A percentile compares a stretch with the other conserved stretches of the same genome.
phyloP scores from a whole-genome alignment of 2,888 invertebrate genomes.

The Eudemis profundana region DNA sequence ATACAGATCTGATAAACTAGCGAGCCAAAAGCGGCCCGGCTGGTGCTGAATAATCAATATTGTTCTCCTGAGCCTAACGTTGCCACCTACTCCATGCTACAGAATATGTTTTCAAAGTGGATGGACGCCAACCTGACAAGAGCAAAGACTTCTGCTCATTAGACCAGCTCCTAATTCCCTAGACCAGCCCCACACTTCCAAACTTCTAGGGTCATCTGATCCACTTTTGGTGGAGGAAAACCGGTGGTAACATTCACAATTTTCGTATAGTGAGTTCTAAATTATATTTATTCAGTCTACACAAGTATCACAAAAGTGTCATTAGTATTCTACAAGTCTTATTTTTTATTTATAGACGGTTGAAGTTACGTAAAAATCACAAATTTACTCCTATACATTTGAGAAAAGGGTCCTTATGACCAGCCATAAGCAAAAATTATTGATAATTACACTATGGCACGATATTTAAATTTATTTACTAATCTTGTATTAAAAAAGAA shows the following conservation, averaged over 20 bases:
- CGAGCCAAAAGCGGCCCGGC: neutral
- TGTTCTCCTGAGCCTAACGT: neutral
- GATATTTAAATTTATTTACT: too few species aligned
- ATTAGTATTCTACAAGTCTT: too few species aligned
- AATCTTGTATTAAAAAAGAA: too few species aligned
- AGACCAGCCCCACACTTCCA: conserved; percentile 1
- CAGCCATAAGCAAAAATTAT: too few species aligned
- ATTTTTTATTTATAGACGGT: too few species aligned
- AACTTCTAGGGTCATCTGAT: neutral
- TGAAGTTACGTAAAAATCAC: too few species aligned
- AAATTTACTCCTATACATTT: too few species aligned
- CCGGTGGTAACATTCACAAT: neutral
- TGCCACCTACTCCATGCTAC: neutral
- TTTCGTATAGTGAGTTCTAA: too few species aligned
- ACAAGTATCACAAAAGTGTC: too few species aligned
- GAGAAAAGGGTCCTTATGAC: too few species aligned
- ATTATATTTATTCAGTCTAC: too few species aligned
- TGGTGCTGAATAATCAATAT: neutral
- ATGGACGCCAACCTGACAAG: neutral
- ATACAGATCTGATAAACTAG: neutral
- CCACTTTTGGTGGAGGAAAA: neutral
- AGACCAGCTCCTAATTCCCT: neutral
- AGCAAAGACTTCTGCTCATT: neutral
- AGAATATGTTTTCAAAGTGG: neutral
- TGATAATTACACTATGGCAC: too few species aligned